phyloP scores from a whole-genome alignment of 2,113 vertebrate species.

The Megatriorchis doriae region DNA sequence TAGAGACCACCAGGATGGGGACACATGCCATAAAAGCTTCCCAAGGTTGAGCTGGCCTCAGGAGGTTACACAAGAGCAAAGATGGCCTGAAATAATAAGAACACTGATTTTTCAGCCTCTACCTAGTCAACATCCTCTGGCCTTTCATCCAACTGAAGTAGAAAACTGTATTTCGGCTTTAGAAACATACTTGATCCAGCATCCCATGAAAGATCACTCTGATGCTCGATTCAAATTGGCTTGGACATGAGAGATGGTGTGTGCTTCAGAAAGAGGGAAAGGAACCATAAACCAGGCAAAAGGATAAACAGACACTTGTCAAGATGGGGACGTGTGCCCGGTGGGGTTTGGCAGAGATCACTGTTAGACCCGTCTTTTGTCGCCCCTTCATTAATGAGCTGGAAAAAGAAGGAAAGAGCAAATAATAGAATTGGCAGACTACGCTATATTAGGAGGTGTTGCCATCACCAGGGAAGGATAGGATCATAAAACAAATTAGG shows the following conservation, averaged over 20 bases:
- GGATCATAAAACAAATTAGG: slow-evolving; percentile 38
- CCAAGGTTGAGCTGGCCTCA: neutral
- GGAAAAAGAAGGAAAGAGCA: slow-evolving; percentile 18
- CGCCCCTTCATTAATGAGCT: slow-evolving; percentile 32
- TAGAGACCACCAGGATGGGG: neutral
- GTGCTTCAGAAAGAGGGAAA: neutral
- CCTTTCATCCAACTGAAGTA: neutral
- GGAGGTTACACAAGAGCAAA: neutral
- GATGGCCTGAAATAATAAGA: neutral
- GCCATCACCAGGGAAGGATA: slow-evolving; percentile 29
- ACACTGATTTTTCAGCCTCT: neutral
- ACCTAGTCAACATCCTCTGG: neutral
- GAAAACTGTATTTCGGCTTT: neutral
- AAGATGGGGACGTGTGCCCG: neutral
- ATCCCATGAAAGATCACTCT: neutral
- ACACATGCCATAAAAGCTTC: accelerated
- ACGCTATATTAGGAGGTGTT: neutral
- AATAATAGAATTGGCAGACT: slow-evolving; percentile 11
- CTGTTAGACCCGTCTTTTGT: neutral
- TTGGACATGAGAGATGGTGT: neutral
- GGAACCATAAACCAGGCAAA: slow-evolving; percentile 12
- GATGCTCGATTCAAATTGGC: neutral
- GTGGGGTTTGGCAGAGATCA: neutral
- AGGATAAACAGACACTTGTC: slow-evolving; percentile 4
- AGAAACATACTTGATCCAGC: neutral